Base-by-base conservation (phyloP, 2,888 invertebrate species). In the Drosophila limbata region DNA sequence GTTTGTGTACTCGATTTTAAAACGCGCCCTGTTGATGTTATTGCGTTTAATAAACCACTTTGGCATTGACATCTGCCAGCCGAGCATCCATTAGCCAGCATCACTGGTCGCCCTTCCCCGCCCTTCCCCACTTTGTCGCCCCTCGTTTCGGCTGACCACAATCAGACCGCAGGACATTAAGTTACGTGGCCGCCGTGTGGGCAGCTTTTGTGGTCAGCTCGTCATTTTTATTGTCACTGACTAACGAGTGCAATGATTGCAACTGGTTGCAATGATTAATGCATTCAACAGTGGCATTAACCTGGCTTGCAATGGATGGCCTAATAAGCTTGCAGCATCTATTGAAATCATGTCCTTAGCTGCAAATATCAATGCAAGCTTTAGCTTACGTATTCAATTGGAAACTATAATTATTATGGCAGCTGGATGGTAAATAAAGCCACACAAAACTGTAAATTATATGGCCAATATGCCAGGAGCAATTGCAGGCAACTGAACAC, bases 141-240 rank as follows among this genome's bases (percentile, higher is more conserved):
- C 0, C 39, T 25, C 42, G 15, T 25, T 31, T 59, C 28, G 68
- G 61, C 63, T 48, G 59, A 74, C 88, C 90, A 50, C 80, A 85
- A 84, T 80, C 77, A 73, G 61, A 79, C 89, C 89, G 56, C 89
- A 91, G 69, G 69, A 76, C 91, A 90, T 90, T 88, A 90, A 90
- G 91, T 88, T 84, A 75, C 79, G 90, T 78, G 77, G 80, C 61
- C 59, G 56, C 52, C 55, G 55, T 87, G 73, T 74, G 91, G 88
- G 52, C 79, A 67, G 78, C 69, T 64, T 69, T 81, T 90, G 87
- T 69, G 85, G 91, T 80, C 63, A 82, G 77, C 74, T 68, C 50
- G 70, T 69, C 62, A 81, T 71, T 85, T 79, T 85, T 85, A 69
- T 79, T 67, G 59, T 57, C 60, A 68, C 57, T 65, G 82, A 52